Conservation (phyloP, 2,888 invertebrate species). For the Cenopis cana region DNA sequence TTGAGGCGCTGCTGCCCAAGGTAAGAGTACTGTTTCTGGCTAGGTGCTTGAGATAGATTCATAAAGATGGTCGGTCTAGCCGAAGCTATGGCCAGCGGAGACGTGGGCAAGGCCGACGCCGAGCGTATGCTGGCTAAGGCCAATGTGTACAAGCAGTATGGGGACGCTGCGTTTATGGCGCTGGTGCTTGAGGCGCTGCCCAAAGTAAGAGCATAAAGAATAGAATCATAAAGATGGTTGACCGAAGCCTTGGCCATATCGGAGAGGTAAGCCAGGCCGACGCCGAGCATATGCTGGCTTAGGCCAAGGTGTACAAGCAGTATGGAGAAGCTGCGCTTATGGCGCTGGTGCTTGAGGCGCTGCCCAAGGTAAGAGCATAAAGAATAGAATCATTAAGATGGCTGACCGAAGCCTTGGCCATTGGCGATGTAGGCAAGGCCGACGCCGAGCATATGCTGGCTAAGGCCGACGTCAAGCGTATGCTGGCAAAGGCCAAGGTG, state of each 20-base stretch:
- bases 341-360: conserved; percentile 95
- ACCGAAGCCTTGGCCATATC: conserved; percentile 97
- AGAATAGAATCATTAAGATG: conserved; percentile 89
- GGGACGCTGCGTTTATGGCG: conserved; percentile 97
- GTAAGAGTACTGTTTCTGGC: conserved; percentile 72
- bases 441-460: too few relatives aligned
- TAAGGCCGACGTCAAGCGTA: conserved; percentile 97
- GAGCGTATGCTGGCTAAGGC: conserved; percentile 98
- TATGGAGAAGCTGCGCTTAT: conserved; percentile 98
- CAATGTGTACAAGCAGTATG: conserved; percentile 97
- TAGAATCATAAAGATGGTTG: conserved; percentile 89
- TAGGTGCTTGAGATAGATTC: conserved; percentile 12
- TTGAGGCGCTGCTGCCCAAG: conserved; percentile 98
- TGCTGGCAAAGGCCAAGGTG: conserved; percentile 97
- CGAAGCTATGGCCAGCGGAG: conserved; percentile 95
- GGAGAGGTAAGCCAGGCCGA: conserved; percentile 97
- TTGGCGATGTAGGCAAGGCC: conserved; percentile 96
- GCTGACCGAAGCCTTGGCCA: conserved; percentile 95
- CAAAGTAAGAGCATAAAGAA: too few relatives aligned
- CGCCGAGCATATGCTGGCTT: conserved; percentile 97
- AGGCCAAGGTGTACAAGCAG: conserved; percentile 97
- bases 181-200: conserved; percentile 97
- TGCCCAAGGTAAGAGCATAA: too few relatives aligned
- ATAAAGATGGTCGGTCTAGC: conserved; percentile 96
- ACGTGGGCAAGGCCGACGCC: conserved; percentile 97